phyloP scores from a whole-genome alignment of 1,140 invertebrate species.

The Zaprionus ornatus region DNA sequence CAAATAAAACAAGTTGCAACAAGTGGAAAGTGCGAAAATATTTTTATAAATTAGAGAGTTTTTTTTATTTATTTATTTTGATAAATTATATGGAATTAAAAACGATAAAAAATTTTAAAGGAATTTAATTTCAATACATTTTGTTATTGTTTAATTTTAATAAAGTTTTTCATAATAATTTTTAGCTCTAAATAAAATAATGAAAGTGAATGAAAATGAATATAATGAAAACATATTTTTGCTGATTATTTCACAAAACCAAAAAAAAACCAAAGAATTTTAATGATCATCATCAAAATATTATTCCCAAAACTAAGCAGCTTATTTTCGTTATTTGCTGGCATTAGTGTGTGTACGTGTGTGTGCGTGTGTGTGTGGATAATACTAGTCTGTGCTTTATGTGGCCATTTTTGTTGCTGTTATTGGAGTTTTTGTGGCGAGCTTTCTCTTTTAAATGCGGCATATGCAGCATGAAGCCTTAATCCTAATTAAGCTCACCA shows the following conservation, averaged over 20 bases:
- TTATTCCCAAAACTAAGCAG: slow-evolving; percentile 26
- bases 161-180: not conserved
- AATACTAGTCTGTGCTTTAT: not conserved
- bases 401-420: slow-evolving; percentile 15
- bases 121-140: no score
- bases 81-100: no score
- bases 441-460: slow-evolving; percentile 41
- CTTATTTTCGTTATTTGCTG: slow-evolving; percentile 23
- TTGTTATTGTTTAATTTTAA: no score
- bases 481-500: slow-evolving; percentile 64
- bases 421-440: slow-evolving; percentile 28
- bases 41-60: no score
- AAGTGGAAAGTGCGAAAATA: no score
- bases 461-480: slow-evolving; percentile 56
- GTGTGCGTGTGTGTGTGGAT: not conserved
- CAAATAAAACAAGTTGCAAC: not conserved
- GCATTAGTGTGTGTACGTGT: not conserved
- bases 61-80: no score
- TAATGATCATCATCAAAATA: slow-evolving; percentile 7
- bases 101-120: no score
- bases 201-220: no score
- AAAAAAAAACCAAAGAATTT: not conserved
- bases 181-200: not conserved
- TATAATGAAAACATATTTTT: not conserved
- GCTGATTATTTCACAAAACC: not conserved